Evolutionary conservation across 2,113 vertebrate genomes (phyloP).

Genomic region (Cyphomyrus discorhynchus): DNA sequence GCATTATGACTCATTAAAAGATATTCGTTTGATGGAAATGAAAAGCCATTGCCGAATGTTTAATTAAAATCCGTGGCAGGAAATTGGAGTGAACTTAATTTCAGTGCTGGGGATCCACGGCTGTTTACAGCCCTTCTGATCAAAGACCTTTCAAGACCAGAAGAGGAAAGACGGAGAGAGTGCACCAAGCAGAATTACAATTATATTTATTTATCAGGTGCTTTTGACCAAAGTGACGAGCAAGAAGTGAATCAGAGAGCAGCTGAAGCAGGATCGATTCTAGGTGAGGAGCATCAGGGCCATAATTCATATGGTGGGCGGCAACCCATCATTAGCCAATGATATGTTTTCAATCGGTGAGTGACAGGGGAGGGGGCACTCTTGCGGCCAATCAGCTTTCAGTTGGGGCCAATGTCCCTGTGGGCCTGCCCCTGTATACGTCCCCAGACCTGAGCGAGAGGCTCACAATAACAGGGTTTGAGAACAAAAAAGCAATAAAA

Average conservation of each 20-base stretch:
- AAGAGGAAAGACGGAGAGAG: background rate
- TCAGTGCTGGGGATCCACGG: conserved; percentile 28
- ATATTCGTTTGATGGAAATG: background rate
- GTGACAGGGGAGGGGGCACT: background rate
- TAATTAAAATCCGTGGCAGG: conserved; percentile 31
- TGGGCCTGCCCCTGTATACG: background rate
- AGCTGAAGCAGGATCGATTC: background rate
- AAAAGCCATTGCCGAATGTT: conserved; percentile 14
- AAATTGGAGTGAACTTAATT: conserved; percentile 26
- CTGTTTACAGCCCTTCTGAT: conserved; percentile 34
- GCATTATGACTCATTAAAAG: background rate
- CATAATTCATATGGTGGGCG: background rate
- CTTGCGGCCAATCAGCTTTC: background rate
- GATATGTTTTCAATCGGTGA: background rate
- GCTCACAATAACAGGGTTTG: background rate
- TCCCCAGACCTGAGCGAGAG: background rate
- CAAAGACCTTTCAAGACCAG: conserved; percentile 25
- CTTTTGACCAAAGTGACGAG: background rate
- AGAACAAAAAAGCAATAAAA: background rate
- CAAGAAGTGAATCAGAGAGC: conserved; percentile 7
- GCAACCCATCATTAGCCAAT: background rate
- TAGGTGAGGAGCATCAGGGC: background rate
- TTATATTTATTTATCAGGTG: background rate
- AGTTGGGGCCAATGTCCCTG: background rate
- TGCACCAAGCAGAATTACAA: background rate